phyloP scores from a whole-genome alignment of 2,888 invertebrate genomes.

The Actias luna region DNA sequence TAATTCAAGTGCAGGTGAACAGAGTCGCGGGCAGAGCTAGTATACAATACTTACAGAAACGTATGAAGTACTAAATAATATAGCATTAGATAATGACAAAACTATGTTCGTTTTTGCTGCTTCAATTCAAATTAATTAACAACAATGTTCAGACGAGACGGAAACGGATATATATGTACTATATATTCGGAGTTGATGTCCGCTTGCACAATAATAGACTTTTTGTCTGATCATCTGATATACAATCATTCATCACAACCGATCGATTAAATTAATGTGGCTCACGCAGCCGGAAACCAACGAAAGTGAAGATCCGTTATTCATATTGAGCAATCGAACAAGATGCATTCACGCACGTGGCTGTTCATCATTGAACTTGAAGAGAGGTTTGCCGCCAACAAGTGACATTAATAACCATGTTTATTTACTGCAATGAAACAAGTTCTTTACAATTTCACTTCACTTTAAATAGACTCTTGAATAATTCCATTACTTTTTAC shows the following conservation, averaged over 20 bases:
- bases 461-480: neutral
- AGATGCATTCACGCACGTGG: conserved; percentile 43
- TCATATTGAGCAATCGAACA: conserved; percentile 59
- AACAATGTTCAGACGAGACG: neutral
- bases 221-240: neutral
- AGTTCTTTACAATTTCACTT: conserved; percentile 13
- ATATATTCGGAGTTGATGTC: neutral
- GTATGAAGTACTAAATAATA: too few species aligned
- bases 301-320: conserved; percentile 63
- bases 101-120: neutral
- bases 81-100: neutral
- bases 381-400: conserved; percentile 38
- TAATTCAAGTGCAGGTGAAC: too few species aligned
- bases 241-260: neutral
- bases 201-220: neutral
- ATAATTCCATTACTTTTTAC: neutral
- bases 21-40: too few species aligned
- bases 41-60: too few species aligned
- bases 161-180: neutral
- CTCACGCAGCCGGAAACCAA: conserved; percentile 43
- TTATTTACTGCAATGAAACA: conserved; percentile 35
- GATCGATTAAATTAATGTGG: conserved; percentile 7
- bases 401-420: conserved; percentile 46
- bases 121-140: neutral
- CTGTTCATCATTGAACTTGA: conserved; percentile 74